These are phyloP conservation scores for Oegoconia quadripuncta DNA, from an alignment of 2,888 invertebrate genomes.

Conservation along the genomic window DNA sequence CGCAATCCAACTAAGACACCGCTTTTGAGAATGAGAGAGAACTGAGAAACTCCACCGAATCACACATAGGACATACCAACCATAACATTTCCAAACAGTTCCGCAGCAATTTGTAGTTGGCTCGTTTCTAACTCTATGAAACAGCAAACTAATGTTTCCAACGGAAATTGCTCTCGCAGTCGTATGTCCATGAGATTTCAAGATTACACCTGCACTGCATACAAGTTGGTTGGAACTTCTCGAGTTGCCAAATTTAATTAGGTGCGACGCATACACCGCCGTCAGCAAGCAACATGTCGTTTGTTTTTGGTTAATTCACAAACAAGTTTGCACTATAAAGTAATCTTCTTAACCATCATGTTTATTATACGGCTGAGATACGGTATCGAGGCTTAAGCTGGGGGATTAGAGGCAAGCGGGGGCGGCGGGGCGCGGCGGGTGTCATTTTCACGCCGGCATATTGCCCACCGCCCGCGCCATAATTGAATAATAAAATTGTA, in stretches of 20 bases:
- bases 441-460: constrained; percentile 62
- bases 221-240: constrained; percentile 34
- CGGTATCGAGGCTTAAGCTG: constrained; percentile 41
- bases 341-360: constrained; percentile 52
- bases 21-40: constrained; percentile 23
- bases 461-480: constrained; percentile 51
- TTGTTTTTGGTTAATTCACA: constrained; percentile 55
- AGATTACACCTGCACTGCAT: constrained; percentile 43
- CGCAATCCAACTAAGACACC: constrained; percentile 43
- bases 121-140: constrained; percentile 27
- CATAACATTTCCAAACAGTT: constrained; percentile 17
- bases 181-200: constrained; percentile 26
- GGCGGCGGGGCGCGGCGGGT: constrained; percentile 33
- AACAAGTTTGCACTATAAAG: constrained; percentile 48
- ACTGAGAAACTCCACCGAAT: too few relatives aligned
- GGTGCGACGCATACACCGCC: constrained; percentile 28
- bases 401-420: constrained; percentile 31
- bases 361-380: constrained; percentile 49
- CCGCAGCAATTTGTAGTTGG: not conserved
- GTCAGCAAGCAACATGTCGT: constrained; percentile 18
- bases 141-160: constrained; percentile 34
- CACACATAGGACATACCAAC: too few relatives aligned
- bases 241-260: constrained; percentile 58
- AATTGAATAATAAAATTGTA: constrained; percentile 67
- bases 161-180: constrained; percentile 33